Base-by-base conservation (phyloP, 1,140 invertebrate species). In the Agraylea sexmaculata region DNA sequence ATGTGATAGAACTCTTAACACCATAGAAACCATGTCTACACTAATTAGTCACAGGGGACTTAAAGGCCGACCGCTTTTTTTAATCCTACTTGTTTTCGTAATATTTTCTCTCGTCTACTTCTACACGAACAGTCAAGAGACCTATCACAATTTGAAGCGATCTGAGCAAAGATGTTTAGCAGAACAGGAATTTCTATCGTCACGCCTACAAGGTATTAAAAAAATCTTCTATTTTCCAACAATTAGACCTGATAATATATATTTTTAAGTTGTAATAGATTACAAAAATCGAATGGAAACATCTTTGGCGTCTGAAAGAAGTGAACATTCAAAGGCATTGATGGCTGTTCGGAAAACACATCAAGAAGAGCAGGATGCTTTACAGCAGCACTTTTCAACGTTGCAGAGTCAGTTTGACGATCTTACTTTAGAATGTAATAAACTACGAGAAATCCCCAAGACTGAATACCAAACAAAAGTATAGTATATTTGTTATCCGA, bases 391-490 rank as follows among this genome's bases (percentile, higher is more conserved):
- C 11, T 16, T 13, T 16, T 30, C 29, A 4, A n/a, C 16, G 11
- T 30, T 30, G 11, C 29, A 30, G 29, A 30, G 29, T 11, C 29
- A 30, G 16, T 30, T 30, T 30, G 29, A 30, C 16, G 29, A 30
- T 11, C 29, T 30, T 16, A 30, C 29, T 5, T 30, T 30, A 11
- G 29, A 30, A 30, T 30, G 29, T 11, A 4, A 3, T 3, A 30
- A 30, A 11, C 12, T 11, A 11, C 12, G 29, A 11, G 29, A 30
- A 13, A 3, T 16, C 4, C 12, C 16, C 29, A 30, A 30, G 16
- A 13, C 29, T n/a, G 29, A 30, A n/a, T n/a, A n/a, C n/a, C n/a
- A n/a, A n/a, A n/a, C n/a, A n/a, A n/a, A n/a, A n/a, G n/a, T n/a
- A n/a, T n/a, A n/a, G n/a, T n/a, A n/a, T n/a, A n/a, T n/a, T n/a